Base-by-base conservation (phyloP, 1,140 invertebrate genomes). In the Pemphigus obesinymphae region DNA sequence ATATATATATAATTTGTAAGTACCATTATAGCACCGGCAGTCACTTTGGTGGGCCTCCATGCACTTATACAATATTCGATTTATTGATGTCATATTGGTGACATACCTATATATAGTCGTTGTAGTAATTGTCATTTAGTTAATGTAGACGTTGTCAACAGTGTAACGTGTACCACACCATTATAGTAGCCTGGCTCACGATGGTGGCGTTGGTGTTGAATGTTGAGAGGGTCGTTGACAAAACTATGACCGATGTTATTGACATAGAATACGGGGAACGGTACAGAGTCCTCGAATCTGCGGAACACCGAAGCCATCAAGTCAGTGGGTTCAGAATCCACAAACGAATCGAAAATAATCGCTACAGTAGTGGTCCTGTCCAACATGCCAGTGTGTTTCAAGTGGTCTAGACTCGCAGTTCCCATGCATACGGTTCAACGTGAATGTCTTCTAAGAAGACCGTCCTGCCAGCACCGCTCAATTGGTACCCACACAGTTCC, bases 141-240 rank as follows among this genome's bases (percentile, higher is more conserved):
- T 8, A 26, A 63, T 6, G 15, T 72, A 72, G 0, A 72, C 68
- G 68, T 48, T 72, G 68, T 72, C 68, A 0, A 72, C 68, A 40
- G 68, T 45, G 37, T 45, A 29, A 29, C 43, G 1, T 7, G 20
- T 43, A n/a, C n/a, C 23, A 4, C 34, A 20, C 1, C 31, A 34
- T 31, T 26, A 0, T 3, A 26, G 2, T 2, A 6, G 68, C n/a
- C 40, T 13, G 37, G 7, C 68, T 26, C 5, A 11, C 68, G 20
- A 72, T 2, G 0, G 23, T 48, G 40, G 40, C 68, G 6, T 48
- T 17, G 40, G 68, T 72, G 40, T 72, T 45, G 1, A 72, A 11
- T 13, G 40, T 40, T 15, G n/a, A 72, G 37, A 13, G 68, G 68
- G 5, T 45, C 0, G 68, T 72, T 72, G 11, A 72, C 23, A 40